Conservation (phyloP, 1,140 invertebrate species). For the Temnothorax curvispinosus region DNA sequence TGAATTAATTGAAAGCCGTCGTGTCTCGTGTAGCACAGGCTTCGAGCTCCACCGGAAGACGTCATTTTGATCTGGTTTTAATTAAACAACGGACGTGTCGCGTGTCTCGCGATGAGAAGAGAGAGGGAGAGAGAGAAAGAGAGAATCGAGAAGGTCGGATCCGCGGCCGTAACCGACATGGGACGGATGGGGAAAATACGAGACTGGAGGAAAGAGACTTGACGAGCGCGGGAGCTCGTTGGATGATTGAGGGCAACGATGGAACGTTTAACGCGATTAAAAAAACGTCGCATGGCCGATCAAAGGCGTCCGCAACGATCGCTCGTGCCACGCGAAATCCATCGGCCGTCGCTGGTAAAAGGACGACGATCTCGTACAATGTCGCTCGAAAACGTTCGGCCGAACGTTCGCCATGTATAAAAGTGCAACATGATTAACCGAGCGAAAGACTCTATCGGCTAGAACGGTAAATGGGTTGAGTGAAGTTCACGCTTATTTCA, state of each 20-base stretch:
- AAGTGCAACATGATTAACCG: constrained; percentile 38
- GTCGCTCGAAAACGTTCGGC: constrained; percentile 23
- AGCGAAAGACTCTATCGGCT: constrained; percentile 1
- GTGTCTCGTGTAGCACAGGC: constrained; percentile 8
- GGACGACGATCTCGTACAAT: constrained; percentile 41
- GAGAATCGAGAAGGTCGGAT: constrained; percentile 15
- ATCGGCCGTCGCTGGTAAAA: constrained; percentile 22
- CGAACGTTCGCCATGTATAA: constrained; percentile 23
- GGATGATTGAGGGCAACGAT: constrained; percentile 54
- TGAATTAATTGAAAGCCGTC: constrained; percentile 74
- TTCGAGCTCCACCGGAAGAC: constrained; percentile 45
- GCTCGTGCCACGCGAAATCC: constrained; percentile 49
- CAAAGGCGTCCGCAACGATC: constrained; percentile 51
- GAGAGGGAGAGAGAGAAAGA: constrained; percentile 10
- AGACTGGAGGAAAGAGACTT: constrained; percentile 10
- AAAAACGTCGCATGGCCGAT: constrained; percentile 60
- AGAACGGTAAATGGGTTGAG: constrained; percentile 12
- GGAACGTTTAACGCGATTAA: constrained; percentile 67
- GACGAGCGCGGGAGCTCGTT: constrained; percentile 33
- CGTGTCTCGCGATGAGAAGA: background rate
- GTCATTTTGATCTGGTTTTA: constrained; percentile 71
- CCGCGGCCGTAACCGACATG: constrained; percentile 11
- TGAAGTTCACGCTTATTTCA: constrained; percentile 29
- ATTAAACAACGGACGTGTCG: constrained; percentile 64
- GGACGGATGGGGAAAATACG: background rate